A percentile compares a stretch with the other conserved stretches of the same genome.
Conservation (phyloP, 30 jellyfish, hydroid and myxozoan genomes). For the Aurelia sp. region DNA sequence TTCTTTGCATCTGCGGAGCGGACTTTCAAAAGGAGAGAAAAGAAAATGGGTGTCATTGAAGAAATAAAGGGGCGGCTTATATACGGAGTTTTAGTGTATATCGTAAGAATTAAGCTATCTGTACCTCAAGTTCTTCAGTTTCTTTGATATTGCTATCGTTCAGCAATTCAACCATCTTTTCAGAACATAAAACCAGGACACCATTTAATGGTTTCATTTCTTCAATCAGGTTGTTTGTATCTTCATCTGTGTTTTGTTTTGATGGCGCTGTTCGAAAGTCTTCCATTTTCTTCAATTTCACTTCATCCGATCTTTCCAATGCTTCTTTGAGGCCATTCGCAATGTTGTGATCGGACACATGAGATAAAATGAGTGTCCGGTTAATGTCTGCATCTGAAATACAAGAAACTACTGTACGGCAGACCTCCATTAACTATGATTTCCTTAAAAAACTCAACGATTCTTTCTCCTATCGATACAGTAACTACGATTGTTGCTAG, state of each 20-base stretch:
- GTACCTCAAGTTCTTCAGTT: background rate
- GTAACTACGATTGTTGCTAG: too few relatives aligned
- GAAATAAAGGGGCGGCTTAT: background rate
- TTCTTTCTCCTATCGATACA: too few relatives aligned
- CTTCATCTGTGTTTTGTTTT: background rate
- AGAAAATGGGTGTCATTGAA: too few relatives aligned
- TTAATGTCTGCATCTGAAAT: background rate
- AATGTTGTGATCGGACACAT: background rate
- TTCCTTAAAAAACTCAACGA: too few relatives aligned
- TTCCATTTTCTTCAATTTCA: background rate
- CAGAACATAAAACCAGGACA: slow-evolving; percentile 12
- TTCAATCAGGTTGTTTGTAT: slow-evolving; percentile 1
- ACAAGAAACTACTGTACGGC: too few relatives aligned
- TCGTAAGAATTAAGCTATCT: slow-evolving; percentile 1
- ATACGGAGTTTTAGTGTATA: background rate
- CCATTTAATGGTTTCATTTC: slow-evolving; percentile 5
- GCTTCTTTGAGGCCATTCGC: background rate
- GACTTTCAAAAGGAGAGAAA: too few relatives aligned
- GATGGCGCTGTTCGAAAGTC: background rate
- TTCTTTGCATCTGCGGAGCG: too few relatives aligned
- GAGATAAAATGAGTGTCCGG: background rate
- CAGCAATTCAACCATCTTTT: background rate
- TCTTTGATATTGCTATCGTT: background rate
- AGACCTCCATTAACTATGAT: too few relatives aligned
- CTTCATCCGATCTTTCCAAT: background rate